Percentiles rank a stretch among this genome's conserved stretches.
phyloP scores from a whole-genome alignment of 2,888 invertebrate genomes.

The Sicus ferrugineus region DNA sequence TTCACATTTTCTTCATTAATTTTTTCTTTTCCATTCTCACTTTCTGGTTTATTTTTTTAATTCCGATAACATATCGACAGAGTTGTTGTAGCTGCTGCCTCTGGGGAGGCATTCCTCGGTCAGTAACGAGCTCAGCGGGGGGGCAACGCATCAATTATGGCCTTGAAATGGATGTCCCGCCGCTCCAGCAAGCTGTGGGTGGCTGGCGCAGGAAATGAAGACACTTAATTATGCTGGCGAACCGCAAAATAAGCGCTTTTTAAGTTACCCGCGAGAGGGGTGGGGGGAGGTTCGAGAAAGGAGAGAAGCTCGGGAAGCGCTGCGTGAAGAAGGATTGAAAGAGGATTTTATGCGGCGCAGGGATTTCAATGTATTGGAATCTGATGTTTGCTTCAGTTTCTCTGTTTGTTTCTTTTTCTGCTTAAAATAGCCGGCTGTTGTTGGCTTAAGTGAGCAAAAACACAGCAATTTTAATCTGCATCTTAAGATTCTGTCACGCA shows the following conservation, averaged over 20 bases:
- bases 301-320: no score
- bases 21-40: not conserved
- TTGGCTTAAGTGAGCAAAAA: no score
- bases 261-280: not conserved
- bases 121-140: not conserved
- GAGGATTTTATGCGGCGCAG: no score
- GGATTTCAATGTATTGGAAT: no score
- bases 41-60: not conserved
- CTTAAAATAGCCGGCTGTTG: no score
- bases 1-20: not conserved
- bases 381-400: no score
- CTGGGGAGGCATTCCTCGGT: not conserved
- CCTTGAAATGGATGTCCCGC: not conserved
- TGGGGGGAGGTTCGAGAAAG: not conserved
- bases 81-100: not conserved
- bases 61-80: not conserved
- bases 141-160: slow-evolving; percentile 3
- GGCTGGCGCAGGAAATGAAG: not conserved
- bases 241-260: slow-evolving; percentile 1
- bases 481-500: no score
- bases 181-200: not conserved
- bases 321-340: no score
- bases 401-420: no score
- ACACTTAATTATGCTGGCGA: not conserved
- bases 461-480: no score